phyloP scores from a whole-genome alignment of 2,113 vertebrate species.

The Garra rufa region DNA sequence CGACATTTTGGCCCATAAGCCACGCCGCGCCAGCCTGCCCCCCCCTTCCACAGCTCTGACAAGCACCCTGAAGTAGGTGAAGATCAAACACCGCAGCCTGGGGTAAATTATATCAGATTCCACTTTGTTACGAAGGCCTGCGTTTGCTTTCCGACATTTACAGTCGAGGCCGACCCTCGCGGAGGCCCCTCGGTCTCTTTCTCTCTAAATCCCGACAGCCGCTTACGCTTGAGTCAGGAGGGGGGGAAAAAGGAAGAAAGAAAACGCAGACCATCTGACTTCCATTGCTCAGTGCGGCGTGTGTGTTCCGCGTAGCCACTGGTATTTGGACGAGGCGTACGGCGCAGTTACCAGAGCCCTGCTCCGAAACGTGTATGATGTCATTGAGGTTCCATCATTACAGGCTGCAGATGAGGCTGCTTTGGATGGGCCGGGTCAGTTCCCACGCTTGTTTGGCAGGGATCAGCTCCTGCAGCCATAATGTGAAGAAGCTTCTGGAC shows the following conservation, averaged over 20 bases:
- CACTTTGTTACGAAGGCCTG: constrained; percentile 70
- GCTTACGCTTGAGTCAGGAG: constrained; percentile 37
- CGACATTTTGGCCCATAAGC: constrained; percentile 68
- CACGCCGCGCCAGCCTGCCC: constrained; percentile 46
- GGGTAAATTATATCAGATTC: constrained; percentile 74
- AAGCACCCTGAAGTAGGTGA: constrained; percentile 59
- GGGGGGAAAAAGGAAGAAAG: constrained; percentile 48
- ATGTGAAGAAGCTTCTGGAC: constrained; percentile 53
- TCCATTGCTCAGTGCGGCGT: constrained; percentile 70
- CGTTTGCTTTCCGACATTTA: constrained; percentile 75
- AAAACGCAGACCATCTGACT: constrained; percentile 71
- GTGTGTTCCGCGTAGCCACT: constrained; percentile 73
- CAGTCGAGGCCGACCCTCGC: constrained; percentile 61
- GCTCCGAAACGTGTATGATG: constrained; percentile 66
- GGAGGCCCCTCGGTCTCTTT: constrained; percentile 63
- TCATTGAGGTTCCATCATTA: constrained; percentile 75
- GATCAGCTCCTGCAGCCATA: constrained; percentile 49
- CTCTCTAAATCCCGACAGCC: constrained; percentile 57
- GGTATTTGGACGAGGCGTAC: constrained; percentile 66
- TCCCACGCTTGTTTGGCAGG: constrained; percentile 69
- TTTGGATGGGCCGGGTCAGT: constrained; percentile 54
- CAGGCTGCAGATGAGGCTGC: constrained; percentile 65
- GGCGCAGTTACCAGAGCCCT: constrained; percentile 62
- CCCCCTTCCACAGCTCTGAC: constrained; percentile 59
- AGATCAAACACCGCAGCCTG: constrained; percentile 74